Percentiles rank a stretch among this genome's conserved stretches.
These are phyloP conservation scores for Euwallacea similis DNA, from an alignment of 1,140 invertebrate genomes.

Conservation along the genomic window DNA sequence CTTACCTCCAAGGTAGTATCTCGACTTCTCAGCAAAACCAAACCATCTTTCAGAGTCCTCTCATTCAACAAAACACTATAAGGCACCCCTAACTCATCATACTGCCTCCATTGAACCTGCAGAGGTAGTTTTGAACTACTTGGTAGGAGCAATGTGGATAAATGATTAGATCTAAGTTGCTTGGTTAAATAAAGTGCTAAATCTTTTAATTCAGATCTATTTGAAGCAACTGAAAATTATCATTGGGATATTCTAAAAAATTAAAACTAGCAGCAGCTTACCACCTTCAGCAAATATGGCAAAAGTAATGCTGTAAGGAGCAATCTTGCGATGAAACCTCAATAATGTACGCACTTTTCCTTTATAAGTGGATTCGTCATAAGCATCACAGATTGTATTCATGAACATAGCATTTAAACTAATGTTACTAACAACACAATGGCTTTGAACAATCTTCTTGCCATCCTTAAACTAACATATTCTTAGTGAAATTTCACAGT, in stretches of 20 bases:
- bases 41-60: slow-evolving; percentile 69
- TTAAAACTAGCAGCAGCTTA: slow-evolving; percentile 48
- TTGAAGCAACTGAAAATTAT: slow-evolving; percentile 30
- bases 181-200: slow-evolving; percentile 58
- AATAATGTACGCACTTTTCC: slow-evolving; percentile 53
- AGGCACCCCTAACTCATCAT: slow-evolving; percentile 64
- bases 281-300: slow-evolving; percentile 51
- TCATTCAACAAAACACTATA: slow-evolving; percentile 68
- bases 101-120: slow-evolving; percentile 46
- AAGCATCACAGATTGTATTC: slow-evolving; percentile 65
- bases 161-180: slow-evolving; percentile 56
- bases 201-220: slow-evolving; percentile 54
- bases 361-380: slow-evolving; percentile 51
- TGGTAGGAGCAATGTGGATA: slow-evolving; percentile 53
- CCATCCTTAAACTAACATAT: slow-evolving; percentile 55
- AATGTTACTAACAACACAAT: slow-evolving; percentile 57
- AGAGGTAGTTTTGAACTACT: slow-evolving; percentile 38
- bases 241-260: slow-evolving; percentile 12
- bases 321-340: slow-evolving; percentile 68
- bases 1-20: slow-evolving; percentile 69
- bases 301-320: slow-evolving; percentile 74
- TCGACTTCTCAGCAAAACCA: slow-evolving; percentile 69
- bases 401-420: slow-evolving; percentile 63
- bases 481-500: slow-evolving; percentile 9
- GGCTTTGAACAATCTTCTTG: slow-evolving; percentile 50